Base-by-base conservation (phyloP, 2,888 invertebrate genomes). In the Xestia ashworthii region DNA sequence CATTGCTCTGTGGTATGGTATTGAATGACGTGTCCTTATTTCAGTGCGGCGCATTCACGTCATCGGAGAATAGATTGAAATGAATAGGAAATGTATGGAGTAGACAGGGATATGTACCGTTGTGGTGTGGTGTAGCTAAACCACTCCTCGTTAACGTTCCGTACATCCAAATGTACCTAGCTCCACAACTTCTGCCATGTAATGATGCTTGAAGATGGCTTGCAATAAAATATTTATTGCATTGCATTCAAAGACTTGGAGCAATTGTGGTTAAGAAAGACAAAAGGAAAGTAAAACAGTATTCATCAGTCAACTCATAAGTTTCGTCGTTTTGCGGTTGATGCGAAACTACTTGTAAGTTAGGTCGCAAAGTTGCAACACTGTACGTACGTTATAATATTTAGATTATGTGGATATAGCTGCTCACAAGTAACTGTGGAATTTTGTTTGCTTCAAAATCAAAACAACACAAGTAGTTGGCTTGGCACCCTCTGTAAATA, bases 1-100 rank as follows among this genome's bases (percentile, higher is more conserved):
- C 89, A 90, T 90, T 89, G 90, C 90, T 90, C 90, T 92, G 92
- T 89, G 90, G 92, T 91, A 88, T 90, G 88, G 90, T 93, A 92
- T 94, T 92, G 92, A 93, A 93, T 95, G 93, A 94, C 93, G 94
- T 93, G 95, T 91, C 93, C 94, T 93, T 93, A 94, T 94, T 94
- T 91, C 91, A 91, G 89, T 87, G 88, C 89, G 88, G 85, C 89
- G 90, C 91, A 92, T 92, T 91, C 89, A 91, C 83, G 89, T 92
- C 92, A 90, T 87, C 82, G 84, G 84, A 88, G 89, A 90, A 89
- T 88, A 87, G 84, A 88, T 84, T 86, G 88, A 77, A 86, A 87
- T 88, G 83, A 87, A 90, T 86, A 86, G 83, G 83, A 88, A 86
- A 85, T 82, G 89, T 88, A 88, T 84, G 71, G 81, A 81, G 84